A percentile compares a stretch with the other conserved stretches of the same genome.
phyloP scores from a whole-genome alignment of 1,140 invertebrate genomes.

The Hycleus phaleratus region DNA sequence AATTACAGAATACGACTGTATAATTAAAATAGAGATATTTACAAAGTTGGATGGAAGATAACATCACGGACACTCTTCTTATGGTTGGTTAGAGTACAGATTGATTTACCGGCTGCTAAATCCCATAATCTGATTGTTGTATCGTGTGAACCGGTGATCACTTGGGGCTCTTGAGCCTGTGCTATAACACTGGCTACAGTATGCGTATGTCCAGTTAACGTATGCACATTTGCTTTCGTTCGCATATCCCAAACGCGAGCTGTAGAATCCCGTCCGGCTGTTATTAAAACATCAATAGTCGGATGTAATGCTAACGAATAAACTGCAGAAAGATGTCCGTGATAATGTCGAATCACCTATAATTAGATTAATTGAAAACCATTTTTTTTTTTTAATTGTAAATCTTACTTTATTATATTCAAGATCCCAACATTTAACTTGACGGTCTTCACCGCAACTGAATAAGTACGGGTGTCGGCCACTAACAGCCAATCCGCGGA shows the following conservation, averaged over 20 bases:
- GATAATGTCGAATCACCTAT: slow-evolving; percentile 83
- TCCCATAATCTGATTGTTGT: slow-evolving; percentile 94
- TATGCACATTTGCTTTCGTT: slow-evolving; percentile 97
- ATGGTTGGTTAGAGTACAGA: slow-evolving; percentile 95
- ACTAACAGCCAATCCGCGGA: slow-evolving; percentile 91
- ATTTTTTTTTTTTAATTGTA: no score
- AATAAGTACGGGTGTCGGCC: slow-evolving; percentile 95
- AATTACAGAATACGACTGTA: no score
- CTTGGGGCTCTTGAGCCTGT: slow-evolving; percentile 90
- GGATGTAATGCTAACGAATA: slow-evolving; percentile 94
- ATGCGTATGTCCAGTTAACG: slow-evolving; percentile 92
- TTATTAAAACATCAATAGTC: slow-evolving; percentile 89
- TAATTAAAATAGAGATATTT: slow-evolving; percentile 35
- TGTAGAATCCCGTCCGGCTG: slow-evolving; percentile 91
- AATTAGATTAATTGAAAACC: no score
- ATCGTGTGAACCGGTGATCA: slow-evolving; percentile 76
- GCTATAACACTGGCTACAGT: slow-evolving; percentile 91
- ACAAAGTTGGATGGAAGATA: slow-evolving; percentile 83
- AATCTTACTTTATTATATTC: slow-evolving; percentile 90
- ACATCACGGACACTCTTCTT: slow-evolving; percentile 96
- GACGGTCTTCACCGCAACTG: slow-evolving; percentile 97
- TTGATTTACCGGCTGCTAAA: slow-evolving; percentile 89
- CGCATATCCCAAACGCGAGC: slow-evolving; percentile 98
- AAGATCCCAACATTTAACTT: slow-evolving; percentile 99
- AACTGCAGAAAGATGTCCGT: slow-evolving; percentile 96